Conservation (phyloP, 1,140 invertebrate species). For the Odontomachus brunneus region DNA sequence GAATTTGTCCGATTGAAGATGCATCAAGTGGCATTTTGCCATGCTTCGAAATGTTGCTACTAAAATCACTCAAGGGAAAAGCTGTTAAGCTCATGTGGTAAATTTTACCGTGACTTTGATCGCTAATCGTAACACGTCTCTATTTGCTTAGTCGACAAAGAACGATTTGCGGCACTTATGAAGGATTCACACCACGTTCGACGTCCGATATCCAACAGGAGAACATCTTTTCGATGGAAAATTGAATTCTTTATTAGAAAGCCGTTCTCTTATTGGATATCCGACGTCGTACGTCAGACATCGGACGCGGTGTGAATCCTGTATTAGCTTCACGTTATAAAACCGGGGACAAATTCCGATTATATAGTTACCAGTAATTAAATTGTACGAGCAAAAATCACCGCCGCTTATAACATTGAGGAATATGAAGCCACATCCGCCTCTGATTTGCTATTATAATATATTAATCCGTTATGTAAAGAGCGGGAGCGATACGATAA, state of each 20-base stretch:
- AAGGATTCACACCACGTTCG: no score
- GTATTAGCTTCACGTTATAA: no score
- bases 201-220: no score
- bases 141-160: neutral
- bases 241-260: no score
- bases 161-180: neutral
- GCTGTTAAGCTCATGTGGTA: neutral
- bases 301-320: no score
- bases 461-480: constrained; percentile 67
- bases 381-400: constrained; percentile 23
- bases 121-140: neutral
- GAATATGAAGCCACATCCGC: constrained; percentile 27
- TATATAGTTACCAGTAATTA: neutral
- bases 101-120: neutral
- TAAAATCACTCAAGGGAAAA: neutral
- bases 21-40: neutral
- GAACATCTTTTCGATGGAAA: no score
- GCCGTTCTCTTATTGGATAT: no score
- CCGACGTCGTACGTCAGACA: no score
- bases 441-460: constrained; percentile 51
- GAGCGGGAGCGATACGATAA: constrained; percentile 42
- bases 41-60: neutral
- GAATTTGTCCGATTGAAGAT: neutral
- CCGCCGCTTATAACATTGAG: constrained; percentile 10
- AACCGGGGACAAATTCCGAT: constrained; percentile 28